Evolutionary conservation across 2,888 invertebrate genomes (phyloP), one percentile per base, ranked within the genome.

Genomic region (Tineola bisselliella): DNA sequence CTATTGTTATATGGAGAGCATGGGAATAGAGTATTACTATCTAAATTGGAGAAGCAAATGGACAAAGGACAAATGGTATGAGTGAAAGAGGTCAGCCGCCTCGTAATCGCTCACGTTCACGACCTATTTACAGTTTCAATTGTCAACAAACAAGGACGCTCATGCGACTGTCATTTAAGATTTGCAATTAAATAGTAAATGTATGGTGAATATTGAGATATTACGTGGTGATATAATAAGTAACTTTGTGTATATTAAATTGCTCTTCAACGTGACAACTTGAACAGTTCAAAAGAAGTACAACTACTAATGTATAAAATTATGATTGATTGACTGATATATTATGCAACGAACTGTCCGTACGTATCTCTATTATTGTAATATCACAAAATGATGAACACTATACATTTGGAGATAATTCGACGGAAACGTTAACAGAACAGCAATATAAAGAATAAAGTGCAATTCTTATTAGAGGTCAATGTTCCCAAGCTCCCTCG

Each of bases 121-220:
- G 84, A 84, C 81, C 82, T 77, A 82, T 82, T 80, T 81, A 81
- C 79, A 71, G 77, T 75, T 74, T 71, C 77, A 70, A 81, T 79
- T 77, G 75, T 77, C 73, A 71, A 68, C 71, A 67, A 69, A 66
- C 69, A 25, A 19, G 56, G 12, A 30, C 56, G 17, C n/a, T 11
- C 13, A 25, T 17, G n/a, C 19, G 12, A n/a, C 56, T 38, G 38
- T n/a, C 10, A 6, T 6, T 38, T n/a, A n/a, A 38, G n/a, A 38
- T 38, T 38, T 38, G 38, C 38, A 38, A 10, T 48, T 18, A 48
- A 44, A 44, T 44, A 13, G 15, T n/a, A 48, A 18, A 48, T 48
- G 1, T 10, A 4, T 13, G 3, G 10, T 15, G 13, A 48, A 48
- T 48, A 48, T 48, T 48, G n/a, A 18, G 48, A 10, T 48, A 8